A percentile compares a stretch with the other conserved stretches of the same genome.
Conservation (phyloP, 2,113 vertebrate genomes). For the Capreolus pygargus region DNA sequence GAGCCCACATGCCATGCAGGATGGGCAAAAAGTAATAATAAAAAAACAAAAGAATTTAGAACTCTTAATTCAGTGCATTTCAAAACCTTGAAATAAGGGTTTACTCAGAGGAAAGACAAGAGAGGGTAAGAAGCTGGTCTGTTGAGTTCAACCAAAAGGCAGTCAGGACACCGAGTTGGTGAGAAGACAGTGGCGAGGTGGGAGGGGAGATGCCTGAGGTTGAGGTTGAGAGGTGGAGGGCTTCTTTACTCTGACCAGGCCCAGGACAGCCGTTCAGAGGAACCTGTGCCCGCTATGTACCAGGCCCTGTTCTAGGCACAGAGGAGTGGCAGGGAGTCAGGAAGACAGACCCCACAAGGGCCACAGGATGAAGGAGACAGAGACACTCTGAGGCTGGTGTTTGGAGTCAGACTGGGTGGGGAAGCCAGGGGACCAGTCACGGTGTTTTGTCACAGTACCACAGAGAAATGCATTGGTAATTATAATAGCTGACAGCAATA, state of each 20-base stretch:
- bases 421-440: background rate
- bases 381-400: background rate
- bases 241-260: background rate
- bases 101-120: background rate
- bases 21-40: background rate
- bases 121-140: background rate
- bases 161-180: background rate
- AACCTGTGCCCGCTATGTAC: background rate
- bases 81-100: background rate
- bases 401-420: background rate
- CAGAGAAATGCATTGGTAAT: background rate
- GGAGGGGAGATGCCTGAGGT: background rate
- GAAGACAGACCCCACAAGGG: background rate
- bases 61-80: background rate
- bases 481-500: background rate
- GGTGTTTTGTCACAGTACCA: background rate
- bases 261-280: background rate
- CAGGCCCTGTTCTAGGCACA: background rate
- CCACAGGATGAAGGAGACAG: background rate
- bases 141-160: background rate
- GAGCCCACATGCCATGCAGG: background rate
- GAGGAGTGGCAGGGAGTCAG: no score
- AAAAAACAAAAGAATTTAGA: background rate
- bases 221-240: no score
- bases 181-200: background rate